Conservation (phyloP, 1,140 invertebrate species). For the Vollenhovia emeryi region DNA sequence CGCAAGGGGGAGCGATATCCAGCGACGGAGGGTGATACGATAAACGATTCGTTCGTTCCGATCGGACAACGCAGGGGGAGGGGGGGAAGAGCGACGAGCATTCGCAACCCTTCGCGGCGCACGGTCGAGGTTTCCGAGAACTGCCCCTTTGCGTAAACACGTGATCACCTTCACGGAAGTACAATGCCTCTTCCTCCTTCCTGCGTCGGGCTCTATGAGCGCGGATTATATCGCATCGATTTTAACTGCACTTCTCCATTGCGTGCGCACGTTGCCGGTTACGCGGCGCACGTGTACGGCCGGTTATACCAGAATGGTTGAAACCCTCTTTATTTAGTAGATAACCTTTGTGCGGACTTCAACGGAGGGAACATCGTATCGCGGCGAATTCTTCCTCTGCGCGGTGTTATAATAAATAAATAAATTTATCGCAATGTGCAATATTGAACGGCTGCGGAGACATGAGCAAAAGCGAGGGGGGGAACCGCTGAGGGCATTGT, state of each 20-base stretch:
- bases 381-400: background rate
- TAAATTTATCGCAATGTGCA: too few relatives aligned
- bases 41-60: constrained; percentile 36
- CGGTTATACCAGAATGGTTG: background rate
- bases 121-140: constrained; percentile 22
- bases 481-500: too few relatives aligned
- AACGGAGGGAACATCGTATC: background rate
- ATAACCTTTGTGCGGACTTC: background rate
- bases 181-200: constrained; percentile 31
- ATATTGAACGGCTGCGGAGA: too few relatives aligned
- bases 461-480: too few relatives aligned
- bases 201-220: background rate
- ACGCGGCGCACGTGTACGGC: background rate
- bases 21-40: constrained; percentile 28
- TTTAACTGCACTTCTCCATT: constrained; percentile 3
- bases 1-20: background rate
- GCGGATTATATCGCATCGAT: constrained; percentile 34
- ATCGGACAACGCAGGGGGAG: constrained; percentile 18
- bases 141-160: constrained; percentile 18
- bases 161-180: constrained; percentile 49
- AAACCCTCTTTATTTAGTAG: background rate
- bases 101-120: constrained; percentile 26
- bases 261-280: background rate
- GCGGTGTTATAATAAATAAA: background rate
- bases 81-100: background rate